Percentiles rank a stretch among this genome's conserved stretches.
Evolutionary conservation across 1,140 invertebrate genomes (phyloP).

Genomic region (Holotrichia oblita): DNA sequence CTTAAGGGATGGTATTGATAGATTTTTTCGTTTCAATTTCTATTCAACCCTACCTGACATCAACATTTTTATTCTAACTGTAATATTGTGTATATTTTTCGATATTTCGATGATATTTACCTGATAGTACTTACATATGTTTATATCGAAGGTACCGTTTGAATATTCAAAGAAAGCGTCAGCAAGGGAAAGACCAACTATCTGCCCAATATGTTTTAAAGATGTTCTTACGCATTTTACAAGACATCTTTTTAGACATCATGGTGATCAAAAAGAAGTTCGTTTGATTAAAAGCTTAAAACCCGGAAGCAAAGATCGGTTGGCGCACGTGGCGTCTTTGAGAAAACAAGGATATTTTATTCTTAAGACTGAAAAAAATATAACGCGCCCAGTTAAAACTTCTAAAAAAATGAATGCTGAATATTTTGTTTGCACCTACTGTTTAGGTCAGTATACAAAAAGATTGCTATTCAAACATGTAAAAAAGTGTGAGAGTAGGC

Average conservation of each 20-base stretch:
- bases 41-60: too few relatives aligned
- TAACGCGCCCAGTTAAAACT: slow-evolving; percentile 41
- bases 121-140: background rate
- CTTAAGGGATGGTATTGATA: background rate
- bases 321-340: slow-evolving; percentile 21
- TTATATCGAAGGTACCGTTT: background rate
- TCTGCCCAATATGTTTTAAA: slow-evolving; percentile 39
- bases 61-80: too few relatives aligned
- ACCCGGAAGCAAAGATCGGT: slow-evolving; percentile 36
- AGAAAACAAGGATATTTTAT: slow-evolving; percentile 47
- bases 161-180: slow-evolving; percentile 25
- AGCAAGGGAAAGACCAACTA: slow-evolving; percentile 41
- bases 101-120: background rate
- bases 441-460: slow-evolving; percentile 47
- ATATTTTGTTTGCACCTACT: slow-evolving; percentile 43
- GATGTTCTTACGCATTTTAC: slow-evolving; percentile 37
- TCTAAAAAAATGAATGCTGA: slow-evolving; percentile 43
- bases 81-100: background rate
- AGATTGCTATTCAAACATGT: slow-evolving; percentile 46
- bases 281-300: slow-evolving; percentile 30
- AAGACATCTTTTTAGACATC: slow-evolving; percentile 36
- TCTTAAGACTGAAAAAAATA: slow-evolving; percentile 45
- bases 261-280: slow-evolving; percentile 37
- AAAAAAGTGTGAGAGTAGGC: slow-evolving; percentile 43
- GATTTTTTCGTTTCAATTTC: background rate